Evolutionary conservation across 2,113 vertebrate species (phyloP).

Genomic region (Poeciliopsis occidentalis): DNA sequence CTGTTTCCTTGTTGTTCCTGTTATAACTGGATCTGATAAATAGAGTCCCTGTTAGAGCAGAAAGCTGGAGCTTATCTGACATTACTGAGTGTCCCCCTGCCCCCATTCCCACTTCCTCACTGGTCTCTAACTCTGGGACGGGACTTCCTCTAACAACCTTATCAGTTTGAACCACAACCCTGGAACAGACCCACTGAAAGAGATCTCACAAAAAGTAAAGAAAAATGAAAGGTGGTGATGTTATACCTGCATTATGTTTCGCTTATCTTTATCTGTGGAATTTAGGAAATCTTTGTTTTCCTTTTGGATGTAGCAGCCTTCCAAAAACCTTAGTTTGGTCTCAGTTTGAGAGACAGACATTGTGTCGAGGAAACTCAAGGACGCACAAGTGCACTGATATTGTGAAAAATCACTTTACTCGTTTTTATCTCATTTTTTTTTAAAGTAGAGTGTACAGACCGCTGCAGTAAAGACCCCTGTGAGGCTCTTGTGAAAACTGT

Average conservation of each 20-base stretch:
- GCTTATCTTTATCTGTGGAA: too few relatives aligned
- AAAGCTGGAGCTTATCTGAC: constrained; percentile 65
- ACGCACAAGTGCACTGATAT: too few relatives aligned
- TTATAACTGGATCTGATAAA: constrained; percentile 51
- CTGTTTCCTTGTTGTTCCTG: constrained; percentile 17
- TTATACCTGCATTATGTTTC: constrained; percentile 43
- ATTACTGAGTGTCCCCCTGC: constrained; percentile 50
- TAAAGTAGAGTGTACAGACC: too few relatives aligned
- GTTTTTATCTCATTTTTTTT: too few relatives aligned
- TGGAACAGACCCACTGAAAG: constrained; percentile 46
- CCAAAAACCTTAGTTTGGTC: too few relatives aligned
- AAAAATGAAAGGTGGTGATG: constrained; percentile 42
- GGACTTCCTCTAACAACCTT: constrained; percentile 81
- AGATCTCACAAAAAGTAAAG: constrained; percentile 26
- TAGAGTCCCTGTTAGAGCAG: constrained; percentile 16
- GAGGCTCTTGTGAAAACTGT: too few relatives aligned
- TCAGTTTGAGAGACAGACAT: too few relatives aligned
- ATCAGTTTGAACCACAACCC: constrained; percentile 82
- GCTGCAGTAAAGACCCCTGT: too few relatives aligned
- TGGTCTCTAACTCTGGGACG: constrained; percentile 75
- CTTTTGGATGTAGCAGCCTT: too few relatives aligned
- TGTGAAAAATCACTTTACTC: too few relatives aligned
- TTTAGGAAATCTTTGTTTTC: too few relatives aligned
- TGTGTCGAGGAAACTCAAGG: too few relatives aligned
- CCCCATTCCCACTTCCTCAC: constrained; percentile 64